Percentiles rank a stretch among this genome's conserved stretches.
These are phyloP conservation scores for Drosophila tsacasi DNA, from an alignment of 1,140 invertebrate species.

Conservation along the genomic window DNA sequence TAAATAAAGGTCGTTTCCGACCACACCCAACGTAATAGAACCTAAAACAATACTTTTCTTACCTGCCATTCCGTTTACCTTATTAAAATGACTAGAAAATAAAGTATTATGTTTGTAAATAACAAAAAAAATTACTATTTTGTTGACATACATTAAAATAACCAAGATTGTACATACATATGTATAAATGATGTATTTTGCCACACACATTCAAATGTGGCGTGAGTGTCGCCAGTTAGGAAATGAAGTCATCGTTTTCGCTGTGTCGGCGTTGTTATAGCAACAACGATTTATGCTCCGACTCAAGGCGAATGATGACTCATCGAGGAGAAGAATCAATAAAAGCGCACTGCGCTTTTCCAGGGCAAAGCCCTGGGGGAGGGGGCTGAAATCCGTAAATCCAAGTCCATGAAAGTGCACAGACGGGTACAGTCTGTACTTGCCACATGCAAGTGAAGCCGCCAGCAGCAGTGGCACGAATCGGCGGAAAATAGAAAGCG, in stretches of 20 bases:
- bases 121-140: neutral
- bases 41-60: neutral
- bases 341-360: conserved; percentile 2
- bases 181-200: neutral
- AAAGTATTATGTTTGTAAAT: neutral
- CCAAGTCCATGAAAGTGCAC: conserved; percentile 33
- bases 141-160: neutral
- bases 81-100: neutral
- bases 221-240: conserved; percentile 31
- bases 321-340: conserved; percentile 37
- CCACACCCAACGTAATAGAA: conserved; percentile 2
- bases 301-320: conserved; percentile 53
- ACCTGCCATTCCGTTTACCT: neutral
- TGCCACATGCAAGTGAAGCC: conserved; percentile 18
- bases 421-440: conserved; percentile 51
- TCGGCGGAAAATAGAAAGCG: conserved; percentile 56
- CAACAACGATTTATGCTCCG: conserved; percentile 35
- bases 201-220: conserved; percentile 1
- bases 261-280: conserved; percentile 10
- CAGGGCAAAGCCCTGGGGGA: neutral
- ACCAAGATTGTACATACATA: neutral
- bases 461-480: conserved; percentile 15
- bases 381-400: conserved; percentile 10
- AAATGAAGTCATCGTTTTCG: conserved; percentile 64
- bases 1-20: neutral